A percentile compares a stretch with the other conserved stretches of the same genome.
Evolutionary conservation across 1,140 invertebrate species (phyloP).

Genomic region (Zaprionus davidi): DNA sequence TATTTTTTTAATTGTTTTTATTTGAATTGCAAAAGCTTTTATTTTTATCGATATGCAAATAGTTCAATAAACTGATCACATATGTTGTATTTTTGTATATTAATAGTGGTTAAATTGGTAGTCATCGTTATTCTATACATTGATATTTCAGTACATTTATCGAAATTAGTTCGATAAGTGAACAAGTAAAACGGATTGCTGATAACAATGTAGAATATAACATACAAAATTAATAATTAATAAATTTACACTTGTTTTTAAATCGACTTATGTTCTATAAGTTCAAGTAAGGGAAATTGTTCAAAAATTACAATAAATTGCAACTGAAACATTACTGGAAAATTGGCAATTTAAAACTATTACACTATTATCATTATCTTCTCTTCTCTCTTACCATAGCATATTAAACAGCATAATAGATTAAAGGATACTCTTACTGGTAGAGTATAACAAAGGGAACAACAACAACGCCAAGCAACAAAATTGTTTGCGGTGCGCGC

Average conservation of each 20-base stretch:
- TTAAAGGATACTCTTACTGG: neutral
- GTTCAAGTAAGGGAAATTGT: neutral
- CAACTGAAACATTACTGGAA: neutral
- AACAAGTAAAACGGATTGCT: neutral
- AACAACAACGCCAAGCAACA: constrained; percentile 28
- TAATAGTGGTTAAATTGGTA: neutral
- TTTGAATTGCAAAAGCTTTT: too few relatives aligned
- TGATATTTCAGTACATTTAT: neutral
- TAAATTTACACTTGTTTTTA: too few relatives aligned
- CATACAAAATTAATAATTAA: neutral
- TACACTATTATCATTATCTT: neutral
- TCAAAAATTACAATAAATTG: neutral
- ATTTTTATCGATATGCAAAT: too few relatives aligned
- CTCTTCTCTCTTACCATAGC: neutral
- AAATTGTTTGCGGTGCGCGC: constrained; percentile 71
- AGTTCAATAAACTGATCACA: too few relatives aligned
- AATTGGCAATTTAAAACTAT: neutral
- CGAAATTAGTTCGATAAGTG: neutral
- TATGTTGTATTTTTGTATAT: too few relatives aligned
- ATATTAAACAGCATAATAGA: neutral
- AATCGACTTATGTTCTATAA: neutral
- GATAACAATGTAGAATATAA: neutral
- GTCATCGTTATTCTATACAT: neutral
- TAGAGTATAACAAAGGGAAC: constrained; percentile 31
- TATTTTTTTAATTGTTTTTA: too few relatives aligned